Evolutionary conservation across 2,797 vertebrate genomes (phyloP), one percentile per base, ranked within the genome.

Genomic region (Periparus ater): DNA sequence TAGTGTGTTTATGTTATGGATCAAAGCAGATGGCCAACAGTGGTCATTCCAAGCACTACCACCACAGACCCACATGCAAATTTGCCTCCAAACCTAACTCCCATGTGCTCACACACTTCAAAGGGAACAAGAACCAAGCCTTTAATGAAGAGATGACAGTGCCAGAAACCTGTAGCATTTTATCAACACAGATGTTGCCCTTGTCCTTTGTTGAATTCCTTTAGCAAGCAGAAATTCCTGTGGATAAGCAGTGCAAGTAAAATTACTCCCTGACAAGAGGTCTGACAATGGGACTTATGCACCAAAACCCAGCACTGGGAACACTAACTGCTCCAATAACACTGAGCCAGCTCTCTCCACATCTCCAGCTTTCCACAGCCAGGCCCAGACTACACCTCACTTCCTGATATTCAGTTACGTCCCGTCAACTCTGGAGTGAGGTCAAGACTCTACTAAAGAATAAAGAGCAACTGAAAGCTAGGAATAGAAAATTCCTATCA

Each of bases 401-500:
- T 92, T 96, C 82, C 80, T 85, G 60, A 82, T 79, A 85, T 17
- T 82, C 6, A 50, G 44, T 94, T 89, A 78, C 13, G 30, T 55
- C 48, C 72, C 67, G 51, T 82, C 17, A 7, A 62, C 53, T 47
- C 88, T 94, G 62, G 26, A 85, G 62, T 0, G 6, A 85, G 65
- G 57, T 73, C 86, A 53, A 51, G 21, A 10, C 62, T 91, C 72
- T 93, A 79, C 84, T 88, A 8, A 82, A 96, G 48, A 95, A 93
- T n/a, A 57, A 91, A 67, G 75, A 91, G 5, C 42, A 87, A 76
- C 70, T 86, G 30, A 90, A 87, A 87, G 61, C 87, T 88, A 95
- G 87, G 96, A 96, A 86, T 30, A 86, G 48, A 91, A 96, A 88
- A 87, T 32, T 40, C 38, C 38, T 13, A 93, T 97, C 89, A 53